These are phyloP conservation scores for Callipepla squamata DNA, from an alignment of 2,113 vertebrate species.

Conservation along the genomic window DNA sequence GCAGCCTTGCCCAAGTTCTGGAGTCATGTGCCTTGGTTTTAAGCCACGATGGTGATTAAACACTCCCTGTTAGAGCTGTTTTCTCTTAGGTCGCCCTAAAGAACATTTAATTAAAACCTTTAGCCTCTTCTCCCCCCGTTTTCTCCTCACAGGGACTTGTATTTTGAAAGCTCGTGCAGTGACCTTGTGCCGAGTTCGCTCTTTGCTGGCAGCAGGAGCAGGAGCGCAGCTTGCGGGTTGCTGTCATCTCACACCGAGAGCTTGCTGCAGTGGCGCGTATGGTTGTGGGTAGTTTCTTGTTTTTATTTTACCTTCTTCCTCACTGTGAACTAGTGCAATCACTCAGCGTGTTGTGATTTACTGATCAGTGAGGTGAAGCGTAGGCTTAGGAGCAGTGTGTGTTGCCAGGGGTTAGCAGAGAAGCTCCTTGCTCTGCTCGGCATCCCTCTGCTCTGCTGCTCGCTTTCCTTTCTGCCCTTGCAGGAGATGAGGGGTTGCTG, in stretches of 20 bases:
- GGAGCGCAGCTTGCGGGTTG: not conserved
- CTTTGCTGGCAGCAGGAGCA: not conserved
- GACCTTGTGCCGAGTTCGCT: not conserved
- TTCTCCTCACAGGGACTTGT: constrained; percentile 3
- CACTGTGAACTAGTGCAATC: not conserved
- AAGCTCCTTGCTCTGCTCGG: not conserved
- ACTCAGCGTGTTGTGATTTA: not conserved
- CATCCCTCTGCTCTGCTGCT: not conserved
- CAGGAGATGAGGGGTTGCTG: not conserved
- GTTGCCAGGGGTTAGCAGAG: not conserved
- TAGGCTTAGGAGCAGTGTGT: not conserved
- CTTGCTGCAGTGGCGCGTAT: not conserved
- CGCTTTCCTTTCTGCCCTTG: not conserved
- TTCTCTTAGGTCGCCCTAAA: not conserved
- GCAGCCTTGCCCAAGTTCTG: not conserved
- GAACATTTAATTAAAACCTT: constrained; percentile 43
- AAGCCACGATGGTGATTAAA: constrained; percentile 1
- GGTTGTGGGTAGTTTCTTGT: not conserved
- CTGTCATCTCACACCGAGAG: not conserved
- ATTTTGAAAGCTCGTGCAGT: constrained; percentile 29
- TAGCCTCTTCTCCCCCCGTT: not conserved
- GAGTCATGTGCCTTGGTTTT: not conserved
- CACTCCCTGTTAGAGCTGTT: not conserved
- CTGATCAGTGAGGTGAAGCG: not conserved
- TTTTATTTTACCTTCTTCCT: not conserved